Percentiles rank a stretch among this genome's conserved stretches.
Evolutionary conservation across 2,113 vertebrate genomes (phyloP).

Genomic region (Guaruba guarouba): DNA sequence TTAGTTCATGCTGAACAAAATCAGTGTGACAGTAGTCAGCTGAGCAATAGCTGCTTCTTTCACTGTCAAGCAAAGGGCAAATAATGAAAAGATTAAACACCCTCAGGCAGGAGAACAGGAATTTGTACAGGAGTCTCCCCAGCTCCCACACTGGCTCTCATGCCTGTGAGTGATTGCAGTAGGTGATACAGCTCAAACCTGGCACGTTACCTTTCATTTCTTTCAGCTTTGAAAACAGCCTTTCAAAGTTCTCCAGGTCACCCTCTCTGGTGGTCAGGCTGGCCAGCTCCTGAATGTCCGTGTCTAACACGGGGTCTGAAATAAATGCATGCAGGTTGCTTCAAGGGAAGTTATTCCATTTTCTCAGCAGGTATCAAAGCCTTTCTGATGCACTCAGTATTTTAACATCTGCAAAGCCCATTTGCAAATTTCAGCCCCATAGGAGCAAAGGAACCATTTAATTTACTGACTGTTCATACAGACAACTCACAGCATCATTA

Average conservation of each 20-base stretch:
- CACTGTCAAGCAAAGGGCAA: background rate
- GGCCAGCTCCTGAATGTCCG: constrained; percentile 94
- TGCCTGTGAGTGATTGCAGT: accelerated
- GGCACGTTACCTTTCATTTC: constrained; percentile 91
- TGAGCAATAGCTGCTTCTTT: background rate
- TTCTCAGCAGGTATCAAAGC: background rate
- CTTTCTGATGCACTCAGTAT: background rate
- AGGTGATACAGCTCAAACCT: background rate
- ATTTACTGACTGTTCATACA: background rate
- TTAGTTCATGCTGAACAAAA: background rate
- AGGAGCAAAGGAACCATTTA: background rate
- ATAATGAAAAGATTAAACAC: background rate
- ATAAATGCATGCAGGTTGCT: background rate
- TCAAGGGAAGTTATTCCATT: background rate
- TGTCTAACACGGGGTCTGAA: constrained; percentile 87
- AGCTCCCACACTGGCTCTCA: background rate
- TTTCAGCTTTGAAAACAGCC: constrained; percentile 94
- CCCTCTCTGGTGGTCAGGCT: constrained; percentile 91
- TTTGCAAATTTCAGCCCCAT: accelerated
- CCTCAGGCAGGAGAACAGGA: background rate
- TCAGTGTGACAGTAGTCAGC: background rate
- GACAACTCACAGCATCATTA: background rate
- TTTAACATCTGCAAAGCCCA: background rate
- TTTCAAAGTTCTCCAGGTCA: constrained; percentile 93
- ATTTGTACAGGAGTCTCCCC: background rate